Conservation (phyloP, 2,888 invertebrate genomes). For the Taenaris catops region DNA sequence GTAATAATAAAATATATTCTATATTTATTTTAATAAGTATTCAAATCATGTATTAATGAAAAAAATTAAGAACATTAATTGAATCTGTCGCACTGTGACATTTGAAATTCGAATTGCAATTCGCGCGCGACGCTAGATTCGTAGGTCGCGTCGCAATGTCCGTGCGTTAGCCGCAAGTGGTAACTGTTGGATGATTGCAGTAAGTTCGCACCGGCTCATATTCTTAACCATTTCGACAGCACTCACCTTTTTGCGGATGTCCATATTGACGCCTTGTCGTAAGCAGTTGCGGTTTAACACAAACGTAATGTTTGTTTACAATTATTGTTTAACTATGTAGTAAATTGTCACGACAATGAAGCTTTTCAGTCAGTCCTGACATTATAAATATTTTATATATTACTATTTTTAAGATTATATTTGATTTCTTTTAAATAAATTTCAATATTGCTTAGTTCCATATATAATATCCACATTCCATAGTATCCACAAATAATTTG, state of each 20-base stretch:
- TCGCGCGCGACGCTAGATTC: conserved; percentile 30
- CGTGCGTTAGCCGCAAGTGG: conserved; percentile 58
- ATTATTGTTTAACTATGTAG: conserved; percentile 6
- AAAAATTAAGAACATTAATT: no score
- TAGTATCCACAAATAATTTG: no score
- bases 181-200: conserved; percentile 60
- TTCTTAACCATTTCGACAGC: conserved; percentile 66
- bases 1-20: no score
- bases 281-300: conserved; percentile 7
- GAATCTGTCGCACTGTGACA: conserved; percentile 6
- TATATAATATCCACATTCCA: no score
- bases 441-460: no score
- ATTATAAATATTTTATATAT: no score
- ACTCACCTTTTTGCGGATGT: conserved; percentile 49
- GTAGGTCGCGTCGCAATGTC: conserved; percentile 33
- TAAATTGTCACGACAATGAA: no score
- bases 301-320: conserved; percentile 21
- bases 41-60: no score
- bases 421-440: no score
- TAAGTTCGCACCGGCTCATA: conserved; percentile 50
- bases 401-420: no score
- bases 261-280: conserved; percentile 27
- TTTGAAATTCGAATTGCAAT: conserved; percentile 29
- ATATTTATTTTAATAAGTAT: no score
- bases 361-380: no score